Percentiles rank a stretch among this genome's conserved stretches.
Evolutionary conservation across 2,113 vertebrate species (phyloP).

Genomic region (Peromyscus polionotus): DNA sequence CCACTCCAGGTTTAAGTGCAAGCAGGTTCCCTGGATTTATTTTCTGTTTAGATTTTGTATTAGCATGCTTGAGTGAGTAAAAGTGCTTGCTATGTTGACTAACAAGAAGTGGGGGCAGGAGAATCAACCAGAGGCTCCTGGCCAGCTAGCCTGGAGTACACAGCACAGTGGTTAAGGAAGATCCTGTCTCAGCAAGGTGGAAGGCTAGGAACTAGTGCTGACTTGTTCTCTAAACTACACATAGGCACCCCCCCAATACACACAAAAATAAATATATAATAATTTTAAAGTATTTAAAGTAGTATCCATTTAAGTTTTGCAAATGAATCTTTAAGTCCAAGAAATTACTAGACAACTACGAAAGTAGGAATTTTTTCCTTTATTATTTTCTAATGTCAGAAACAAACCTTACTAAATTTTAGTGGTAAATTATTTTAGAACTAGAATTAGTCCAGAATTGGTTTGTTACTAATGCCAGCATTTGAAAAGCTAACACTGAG

Average conservation of each 20-base stretch:
- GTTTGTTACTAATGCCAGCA: neutral
- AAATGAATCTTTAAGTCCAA: slow-evolving; percentile 37
- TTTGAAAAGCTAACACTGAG: neutral
- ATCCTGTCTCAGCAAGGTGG: neutral
- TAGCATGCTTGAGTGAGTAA: neutral
- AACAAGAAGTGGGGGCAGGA: neutral
- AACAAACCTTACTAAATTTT: neutral
- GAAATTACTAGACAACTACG: slow-evolving; percentile 4
- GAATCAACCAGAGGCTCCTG: neutral
- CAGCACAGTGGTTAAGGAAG: neutral
- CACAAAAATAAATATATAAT: neutral
- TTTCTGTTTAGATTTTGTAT: slow-evolving; percentile 14
- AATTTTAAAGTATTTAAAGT: neutral
- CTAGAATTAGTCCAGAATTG: neutral
- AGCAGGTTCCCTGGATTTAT: neutral
- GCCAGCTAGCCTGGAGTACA: neutral
- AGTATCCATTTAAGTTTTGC: neutral
- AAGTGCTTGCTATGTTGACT: neutral
- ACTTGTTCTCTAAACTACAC: neutral
- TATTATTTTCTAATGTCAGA: slow-evolving; percentile 5
- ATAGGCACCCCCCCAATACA: neutral
- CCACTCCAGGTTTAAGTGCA: neutral
- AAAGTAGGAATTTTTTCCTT: neutral
- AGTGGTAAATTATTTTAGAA: slow-evolving; percentile 6
- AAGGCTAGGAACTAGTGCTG: neutral